Evolutionary conservation across 2,888 invertebrate species (phyloP).

Genomic region (Alviniconcha strummeri): DNA sequence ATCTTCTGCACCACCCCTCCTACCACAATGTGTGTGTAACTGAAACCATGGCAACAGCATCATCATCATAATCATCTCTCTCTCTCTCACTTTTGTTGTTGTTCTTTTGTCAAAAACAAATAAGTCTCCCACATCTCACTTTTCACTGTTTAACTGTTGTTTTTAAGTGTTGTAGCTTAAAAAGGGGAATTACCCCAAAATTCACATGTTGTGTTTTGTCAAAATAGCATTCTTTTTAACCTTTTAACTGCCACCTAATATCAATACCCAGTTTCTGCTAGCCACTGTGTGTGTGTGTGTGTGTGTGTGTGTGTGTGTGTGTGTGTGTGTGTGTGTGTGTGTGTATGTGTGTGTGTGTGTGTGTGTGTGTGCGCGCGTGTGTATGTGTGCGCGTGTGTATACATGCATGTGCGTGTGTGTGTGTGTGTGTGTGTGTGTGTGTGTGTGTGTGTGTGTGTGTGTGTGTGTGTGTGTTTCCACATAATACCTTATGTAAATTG

Average conservation of each 20-base stretch:
- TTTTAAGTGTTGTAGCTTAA: too few relatives aligned
- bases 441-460: conserved; percentile 1
- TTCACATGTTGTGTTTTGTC: too few relatives aligned
- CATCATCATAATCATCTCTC: background rate
- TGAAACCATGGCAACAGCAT: conserved; percentile 39
- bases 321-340: background rate
- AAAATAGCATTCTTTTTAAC: too few relatives aligned
- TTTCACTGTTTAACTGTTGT: too few relatives aligned
- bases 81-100: background rate
- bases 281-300: background rate
- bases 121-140: too few relatives aligned
- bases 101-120: too few relatives aligned
- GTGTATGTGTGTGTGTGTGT: background rate
- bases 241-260: too few relatives aligned
- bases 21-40: conserved; percentile 59
- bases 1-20: conserved; percentile 65
- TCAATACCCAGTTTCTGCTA: too few relatives aligned
- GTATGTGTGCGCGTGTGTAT: too few relatives aligned
- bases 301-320: background rate
- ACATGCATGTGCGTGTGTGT: background rate
- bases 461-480: background rate
- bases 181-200: too few relatives aligned
- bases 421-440: background rate
- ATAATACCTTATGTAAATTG: too few relatives aligned
- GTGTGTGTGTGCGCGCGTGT: too few relatives aligned